phyloP scores from a whole-genome alignment of 2,113 vertebrate species.

The Elephantulus edwardii region DNA sequence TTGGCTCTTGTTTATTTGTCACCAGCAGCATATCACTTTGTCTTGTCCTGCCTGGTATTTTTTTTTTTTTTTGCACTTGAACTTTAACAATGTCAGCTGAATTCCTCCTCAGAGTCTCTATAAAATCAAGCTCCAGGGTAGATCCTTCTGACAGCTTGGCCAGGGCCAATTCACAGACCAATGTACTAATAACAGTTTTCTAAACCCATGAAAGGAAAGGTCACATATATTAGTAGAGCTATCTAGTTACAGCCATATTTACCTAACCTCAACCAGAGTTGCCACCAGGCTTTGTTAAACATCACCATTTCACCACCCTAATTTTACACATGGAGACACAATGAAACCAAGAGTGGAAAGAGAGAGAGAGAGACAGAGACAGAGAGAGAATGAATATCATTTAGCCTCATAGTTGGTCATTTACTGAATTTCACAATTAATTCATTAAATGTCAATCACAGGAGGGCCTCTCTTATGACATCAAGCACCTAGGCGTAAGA shows the following conservation, averaged over 20 bases:
- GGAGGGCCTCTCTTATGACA: no score
- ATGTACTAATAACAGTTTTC: not conserved
- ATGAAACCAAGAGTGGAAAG: no score
- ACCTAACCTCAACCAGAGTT: not conserved
- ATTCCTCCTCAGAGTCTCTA: slow-evolving; percentile 18
- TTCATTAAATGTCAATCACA: no score
- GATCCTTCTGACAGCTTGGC: not conserved
- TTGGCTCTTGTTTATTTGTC: slow-evolving; percentile 49
- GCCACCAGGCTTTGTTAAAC: not conserved
- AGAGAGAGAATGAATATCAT: not conserved
- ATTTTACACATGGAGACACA: not conserved
- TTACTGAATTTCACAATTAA: not conserved
- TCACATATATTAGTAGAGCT: not conserved
- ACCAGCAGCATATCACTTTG: slow-evolving; percentile 42
- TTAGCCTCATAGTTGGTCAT: not conserved
- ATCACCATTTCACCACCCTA: not conserved
- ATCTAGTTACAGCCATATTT: not conserved
- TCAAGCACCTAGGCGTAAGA: no score
- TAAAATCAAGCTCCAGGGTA: not conserved
- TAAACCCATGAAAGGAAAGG: not conserved
- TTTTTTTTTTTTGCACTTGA: slow-evolving; percentile 66
- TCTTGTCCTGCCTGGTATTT: slow-evolving; percentile 53
- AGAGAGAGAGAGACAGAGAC: not conserved
- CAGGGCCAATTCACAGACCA: not conserved
- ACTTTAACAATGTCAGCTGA: slow-evolving; percentile 54